phyloP scores from a whole-genome alignment of 2,888 invertebrate species.

The Mayetiola destructor region DNA sequence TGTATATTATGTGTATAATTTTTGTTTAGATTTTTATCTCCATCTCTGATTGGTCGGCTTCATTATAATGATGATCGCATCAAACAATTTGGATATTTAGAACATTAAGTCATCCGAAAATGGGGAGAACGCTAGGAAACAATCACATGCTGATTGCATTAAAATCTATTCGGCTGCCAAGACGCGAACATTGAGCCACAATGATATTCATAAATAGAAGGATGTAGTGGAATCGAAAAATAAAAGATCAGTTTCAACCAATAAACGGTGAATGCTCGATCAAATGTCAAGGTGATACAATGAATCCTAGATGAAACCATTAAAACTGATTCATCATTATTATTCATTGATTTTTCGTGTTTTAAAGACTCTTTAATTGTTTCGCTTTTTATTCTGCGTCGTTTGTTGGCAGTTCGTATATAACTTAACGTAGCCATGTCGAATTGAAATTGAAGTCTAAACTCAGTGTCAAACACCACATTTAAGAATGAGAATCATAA shows the following conservation, averaged over 20 bases:
- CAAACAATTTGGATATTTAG: too few species aligned
- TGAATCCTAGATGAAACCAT: not conserved
- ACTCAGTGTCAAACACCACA: not conserved
- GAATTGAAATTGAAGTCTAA: not conserved
- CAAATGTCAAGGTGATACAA: constrained; percentile 12
- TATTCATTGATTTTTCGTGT: too few species aligned
- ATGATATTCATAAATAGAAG: not conserved
- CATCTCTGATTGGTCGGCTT: too few species aligned
- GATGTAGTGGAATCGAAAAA: not conserved
- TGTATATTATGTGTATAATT: too few species aligned
- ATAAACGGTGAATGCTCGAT: constrained; percentile 1
- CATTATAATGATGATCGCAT: too few species aligned
- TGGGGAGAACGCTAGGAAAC: not conserved
- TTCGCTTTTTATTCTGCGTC: not conserved
- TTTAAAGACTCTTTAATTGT: too few species aligned
- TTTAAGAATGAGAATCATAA: not conserved
- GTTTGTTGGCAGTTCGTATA: too few species aligned
- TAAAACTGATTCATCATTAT: not conserved
- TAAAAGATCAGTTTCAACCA: not conserved
- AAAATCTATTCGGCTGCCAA: too few species aligned
- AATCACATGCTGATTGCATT: not conserved
- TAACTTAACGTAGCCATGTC: not conserved
- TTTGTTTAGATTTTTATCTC: too few species aligned
- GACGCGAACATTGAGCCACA: too few species aligned
- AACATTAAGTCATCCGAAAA: too few species aligned